phyloP scores from a whole-genome alignment of 2,888 invertebrate genomes.

The Apotomis betuletana region DNA sequence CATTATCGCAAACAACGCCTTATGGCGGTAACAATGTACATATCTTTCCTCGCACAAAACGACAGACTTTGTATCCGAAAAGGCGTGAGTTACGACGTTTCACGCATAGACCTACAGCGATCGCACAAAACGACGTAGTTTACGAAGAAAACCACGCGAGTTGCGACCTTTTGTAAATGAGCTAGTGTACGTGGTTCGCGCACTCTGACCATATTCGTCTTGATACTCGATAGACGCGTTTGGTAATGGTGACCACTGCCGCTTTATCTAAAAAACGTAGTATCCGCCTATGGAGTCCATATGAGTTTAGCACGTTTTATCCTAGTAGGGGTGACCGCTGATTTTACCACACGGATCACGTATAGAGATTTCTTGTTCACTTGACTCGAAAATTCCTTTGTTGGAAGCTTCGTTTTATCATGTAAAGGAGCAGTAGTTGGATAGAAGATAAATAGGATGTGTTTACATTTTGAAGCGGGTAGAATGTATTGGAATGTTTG shows the following conservation, averaged over 20 bases:
- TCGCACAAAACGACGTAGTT: not conserved
- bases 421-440: conserved; percentile 21
- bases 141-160: not conserved
- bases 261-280: not conserved
- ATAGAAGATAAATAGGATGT: conserved; percentile 8
- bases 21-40: conserved; percentile 43
- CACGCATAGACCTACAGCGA: not conserved
- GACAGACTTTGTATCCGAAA: not conserved
- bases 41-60: conserved; percentile 16
- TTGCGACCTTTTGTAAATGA: not conserved
- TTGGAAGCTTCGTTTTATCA: conserved; percentile 54
- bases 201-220: conserved; percentile 63
- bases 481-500: not conserved
- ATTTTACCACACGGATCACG: conserved; percentile 65
- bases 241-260: conserved; percentile 55
- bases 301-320: not conserved
- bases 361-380: conserved; percentile 60
- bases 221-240: conserved; percentile 54
- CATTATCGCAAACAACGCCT: conserved; percentile 37
- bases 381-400: conserved; percentile 62
- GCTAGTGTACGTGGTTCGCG: conserved; percentile 43
- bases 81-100: not conserved
- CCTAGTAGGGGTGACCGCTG: conserved; percentile 43
- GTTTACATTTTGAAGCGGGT: conserved; percentile 7
- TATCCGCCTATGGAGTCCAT: not conserved